Conservation (phyloP, 30 jellyfish, hydroid and myxozoan species). For the Chrysaora quinquecirrha region DNA sequence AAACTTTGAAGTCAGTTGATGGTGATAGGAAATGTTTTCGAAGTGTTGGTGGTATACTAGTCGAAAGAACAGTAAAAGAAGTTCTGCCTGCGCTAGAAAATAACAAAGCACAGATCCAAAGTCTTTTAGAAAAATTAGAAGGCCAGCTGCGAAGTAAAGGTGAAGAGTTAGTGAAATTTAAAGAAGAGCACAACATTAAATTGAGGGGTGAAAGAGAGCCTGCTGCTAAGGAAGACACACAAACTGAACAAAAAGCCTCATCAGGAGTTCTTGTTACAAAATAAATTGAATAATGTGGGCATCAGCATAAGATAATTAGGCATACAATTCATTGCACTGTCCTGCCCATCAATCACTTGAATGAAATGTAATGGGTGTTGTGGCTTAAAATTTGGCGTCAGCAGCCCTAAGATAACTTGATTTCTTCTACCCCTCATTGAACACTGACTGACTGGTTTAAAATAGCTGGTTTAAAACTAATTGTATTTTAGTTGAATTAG, state of each 20-base stretch:
- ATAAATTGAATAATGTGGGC: constrained; percentile 2
- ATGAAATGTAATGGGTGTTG: too few relatives aligned
- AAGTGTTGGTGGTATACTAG: constrained; percentile 90
- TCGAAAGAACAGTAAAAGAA: constrained; percentile 84
- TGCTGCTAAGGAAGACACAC: constrained; percentile 40
- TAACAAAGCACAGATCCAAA: constrained; percentile 77
- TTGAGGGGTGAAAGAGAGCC: constrained; percentile 88
- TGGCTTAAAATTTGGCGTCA: too few relatives aligned
- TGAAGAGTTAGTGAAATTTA: constrained; percentile 79
- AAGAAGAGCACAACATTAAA: constrained; percentile 83
- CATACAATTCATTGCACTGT: too few relatives aligned
- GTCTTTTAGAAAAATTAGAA: constrained; percentile 63
- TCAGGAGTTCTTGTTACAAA: constrained; percentile 84
- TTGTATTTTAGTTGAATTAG: too few relatives aligned
- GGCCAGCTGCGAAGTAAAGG: constrained; percentile 85
- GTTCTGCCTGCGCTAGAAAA: constrained; percentile 88
- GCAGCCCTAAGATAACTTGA: too few relatives aligned
- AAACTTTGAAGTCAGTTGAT: constrained; percentile 87
- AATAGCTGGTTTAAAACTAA: too few relatives aligned
- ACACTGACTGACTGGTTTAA: too few relatives aligned
- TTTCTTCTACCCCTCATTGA: too few relatives aligned
- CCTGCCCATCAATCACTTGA: too few relatives aligned
- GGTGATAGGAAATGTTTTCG: constrained; percentile 89
- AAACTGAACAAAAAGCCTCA: constrained; percentile 27
- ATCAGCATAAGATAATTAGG: too few relatives aligned